A percentile compares a stretch with the other conserved stretches of the same genome.
phyloP scores from a whole-genome alignment of 2,888 invertebrate species.

The Pristionchus arcanus region DNA sequence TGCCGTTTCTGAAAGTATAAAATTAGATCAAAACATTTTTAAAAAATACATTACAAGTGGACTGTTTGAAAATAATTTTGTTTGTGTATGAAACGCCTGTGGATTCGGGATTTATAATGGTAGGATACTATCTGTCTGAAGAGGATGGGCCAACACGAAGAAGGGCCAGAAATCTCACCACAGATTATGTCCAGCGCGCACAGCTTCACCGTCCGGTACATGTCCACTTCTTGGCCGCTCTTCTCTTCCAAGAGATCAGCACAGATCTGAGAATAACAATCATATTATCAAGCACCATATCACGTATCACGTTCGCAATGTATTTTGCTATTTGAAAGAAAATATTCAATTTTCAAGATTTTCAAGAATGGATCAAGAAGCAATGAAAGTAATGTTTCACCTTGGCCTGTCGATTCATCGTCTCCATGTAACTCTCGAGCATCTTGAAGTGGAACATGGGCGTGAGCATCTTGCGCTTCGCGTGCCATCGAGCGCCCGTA shows the following conservation, averaged over 20 bases:
- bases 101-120: too few relatives aligned
- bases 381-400: not conserved
- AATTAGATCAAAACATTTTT: not conserved
- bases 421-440: conserved; percentile 26
- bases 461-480: conserved; percentile 50
- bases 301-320: too few relatives aligned
- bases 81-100: too few relatives aligned
- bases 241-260: not conserved
- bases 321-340: too few relatives aligned
- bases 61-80: too few relatives aligned
- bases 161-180: not conserved
- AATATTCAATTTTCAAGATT: too few relatives aligned
- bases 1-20: not conserved
- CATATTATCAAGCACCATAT: not conserved
- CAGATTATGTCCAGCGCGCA: conserved; percentile 42
- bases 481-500: not conserved
- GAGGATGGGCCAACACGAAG: too few relatives aligned
- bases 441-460: conserved; percentile 52
- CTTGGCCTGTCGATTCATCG: conserved; percentile 49
- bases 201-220: not conserved
- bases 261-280: not conserved
- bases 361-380: too few relatives aligned
- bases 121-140: too few relatives aligned
- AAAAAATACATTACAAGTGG: too few relatives aligned
- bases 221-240: conserved; percentile 12